Evolutionary conservation across 2,113 vertebrate species (phyloP), one percentile per base, ranked within the genome.

Genomic region (Rostratula benghalensis): DNA sequence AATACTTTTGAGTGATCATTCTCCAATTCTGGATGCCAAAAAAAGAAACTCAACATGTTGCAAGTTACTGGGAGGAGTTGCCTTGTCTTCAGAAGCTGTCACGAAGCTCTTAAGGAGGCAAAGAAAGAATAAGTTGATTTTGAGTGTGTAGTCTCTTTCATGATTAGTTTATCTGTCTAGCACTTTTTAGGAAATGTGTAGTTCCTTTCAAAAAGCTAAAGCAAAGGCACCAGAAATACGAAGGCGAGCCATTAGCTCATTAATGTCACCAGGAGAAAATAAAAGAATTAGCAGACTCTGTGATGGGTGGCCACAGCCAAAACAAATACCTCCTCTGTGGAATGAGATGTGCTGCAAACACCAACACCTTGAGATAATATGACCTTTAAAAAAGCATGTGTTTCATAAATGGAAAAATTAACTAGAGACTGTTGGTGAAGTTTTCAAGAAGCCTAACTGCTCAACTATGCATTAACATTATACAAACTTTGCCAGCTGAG

Each of bases 381-480:
- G 51, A 54, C 64, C 68, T 92, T 85, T 83, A 80, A 93, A 87
- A 75, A 9, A 3, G 18, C 1, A 10, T 23, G n/a, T 2, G 3
- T 78, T 90, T 92, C 27, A n/a, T 83, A 70, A 95, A 88, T 80
- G 50, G 75, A 93, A 85, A 85, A 86, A 90, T 56, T n/a, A 89
- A 51, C 50, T 54, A 46, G 78, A 83, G 50, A 31, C 31, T 65
- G 45, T 28, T 90, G 67, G 45, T 60, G 67, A 80, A 67, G 45
- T 48, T 93, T 87, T 65, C 2, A 11, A 70, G 90, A 88, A 88
- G 6, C 12, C 51, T 37, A 35, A 11, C 50, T 20, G 31, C 37
- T 95, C 19, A 3, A 30, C 90, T 87, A 7, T 27, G 17, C 21
- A 8, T 24, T 70, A 75, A 18, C 28, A 16, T 59, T 1, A 1